phyloP scores from a whole-genome alignment of 1,140 invertebrate species.

The Panagrolaimus sp. region DNA sequence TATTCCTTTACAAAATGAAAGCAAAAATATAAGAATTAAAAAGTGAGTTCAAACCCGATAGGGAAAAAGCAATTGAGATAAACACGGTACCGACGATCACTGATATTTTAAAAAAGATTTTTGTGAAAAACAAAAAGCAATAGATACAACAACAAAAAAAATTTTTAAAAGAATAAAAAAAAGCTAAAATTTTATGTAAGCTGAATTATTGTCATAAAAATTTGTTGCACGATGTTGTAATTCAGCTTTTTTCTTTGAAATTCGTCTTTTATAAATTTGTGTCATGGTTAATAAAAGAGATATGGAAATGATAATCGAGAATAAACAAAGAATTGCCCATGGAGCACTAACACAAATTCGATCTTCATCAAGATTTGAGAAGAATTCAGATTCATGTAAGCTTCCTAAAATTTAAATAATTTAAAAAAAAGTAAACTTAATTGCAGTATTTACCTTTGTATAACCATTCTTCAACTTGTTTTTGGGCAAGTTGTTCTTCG shows the following conservation, averaged over 20 bases:
- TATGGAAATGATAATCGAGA: neutral
- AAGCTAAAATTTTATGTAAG: constrained; percentile 12
- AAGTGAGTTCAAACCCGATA: no score
- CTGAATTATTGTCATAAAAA: neutral
- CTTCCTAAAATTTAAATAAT: neutral
- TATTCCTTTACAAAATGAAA: no score
- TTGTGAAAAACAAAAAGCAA: no score
- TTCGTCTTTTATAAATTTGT: constrained; percentile 1
- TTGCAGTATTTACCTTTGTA: neutral
- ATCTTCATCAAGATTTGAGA: constrained; percentile 12
- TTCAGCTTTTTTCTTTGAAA: neutral
- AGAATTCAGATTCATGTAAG: neutral
- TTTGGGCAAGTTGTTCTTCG: constrained; percentile 30
- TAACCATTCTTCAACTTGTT: constrained; percentile 33
- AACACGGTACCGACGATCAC: no score
- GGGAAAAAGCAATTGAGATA: no score
- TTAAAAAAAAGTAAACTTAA: neutral
- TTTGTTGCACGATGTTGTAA: neutral
- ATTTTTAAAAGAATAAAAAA: neutral
- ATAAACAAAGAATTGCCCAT: neutral
- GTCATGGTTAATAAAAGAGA: constrained; percentile 8
- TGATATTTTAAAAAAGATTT: no score
- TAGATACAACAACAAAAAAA: no score
- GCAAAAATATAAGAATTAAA: no score
- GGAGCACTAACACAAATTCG: constrained; percentile 5